Conservation (phyloP, 2,888 invertebrate species). For the Drosophila flavopinicola region DNA sequence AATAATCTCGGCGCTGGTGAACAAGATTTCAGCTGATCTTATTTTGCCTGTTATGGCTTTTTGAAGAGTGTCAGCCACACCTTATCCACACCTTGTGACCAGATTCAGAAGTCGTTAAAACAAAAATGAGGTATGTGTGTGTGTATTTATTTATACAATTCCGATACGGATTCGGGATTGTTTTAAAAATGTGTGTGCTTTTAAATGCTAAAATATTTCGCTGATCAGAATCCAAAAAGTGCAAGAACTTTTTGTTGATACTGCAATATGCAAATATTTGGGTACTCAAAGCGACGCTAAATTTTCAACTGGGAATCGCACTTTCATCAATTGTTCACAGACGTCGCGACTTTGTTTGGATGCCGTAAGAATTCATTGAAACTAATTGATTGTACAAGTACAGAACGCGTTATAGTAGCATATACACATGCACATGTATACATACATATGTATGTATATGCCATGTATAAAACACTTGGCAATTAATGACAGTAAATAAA, state of each 20-base stretch:
- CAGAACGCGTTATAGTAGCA: slow-evolving; percentile 29
- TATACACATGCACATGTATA: not conserved
- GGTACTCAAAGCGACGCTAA: slow-evolving; percentile 12
- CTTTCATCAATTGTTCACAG: slow-evolving; percentile 35
- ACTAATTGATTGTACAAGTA: slow-evolving; percentile 66
- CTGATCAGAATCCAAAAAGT: slow-evolving; percentile 7
- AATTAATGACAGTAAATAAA: slow-evolving; percentile 23
- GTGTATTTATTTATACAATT: not conserved
- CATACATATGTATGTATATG: not conserved
- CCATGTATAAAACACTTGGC: slow-evolving; percentile 12
- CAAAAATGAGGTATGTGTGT: not conserved
- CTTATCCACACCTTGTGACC: slow-evolving; percentile 18
- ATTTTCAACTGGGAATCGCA: slow-evolving; percentile 19
- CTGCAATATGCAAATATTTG: slow-evolving; percentile 36
- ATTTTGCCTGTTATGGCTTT: slow-evolving; percentile 3
- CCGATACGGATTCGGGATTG: slow-evolving; percentile 1
- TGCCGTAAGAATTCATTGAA: slow-evolving; percentile 65
- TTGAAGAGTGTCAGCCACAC: slow-evolving; percentile 19
- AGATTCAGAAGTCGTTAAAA: slow-evolving; percentile 9
- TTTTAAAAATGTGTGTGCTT: slow-evolving; percentile 1
- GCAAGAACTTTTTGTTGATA: slow-evolving; percentile 2
- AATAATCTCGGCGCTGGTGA: slow-evolving; percentile 10
- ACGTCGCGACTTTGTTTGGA: slow-evolving; percentile 22
- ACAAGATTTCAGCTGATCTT: not conserved
- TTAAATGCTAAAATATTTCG: slow-evolving; percentile 4